Evolutionary conservation across 2,113 vertebrate genomes (phyloP).

Genomic region (Epinephelus cyanopodus): DNA sequence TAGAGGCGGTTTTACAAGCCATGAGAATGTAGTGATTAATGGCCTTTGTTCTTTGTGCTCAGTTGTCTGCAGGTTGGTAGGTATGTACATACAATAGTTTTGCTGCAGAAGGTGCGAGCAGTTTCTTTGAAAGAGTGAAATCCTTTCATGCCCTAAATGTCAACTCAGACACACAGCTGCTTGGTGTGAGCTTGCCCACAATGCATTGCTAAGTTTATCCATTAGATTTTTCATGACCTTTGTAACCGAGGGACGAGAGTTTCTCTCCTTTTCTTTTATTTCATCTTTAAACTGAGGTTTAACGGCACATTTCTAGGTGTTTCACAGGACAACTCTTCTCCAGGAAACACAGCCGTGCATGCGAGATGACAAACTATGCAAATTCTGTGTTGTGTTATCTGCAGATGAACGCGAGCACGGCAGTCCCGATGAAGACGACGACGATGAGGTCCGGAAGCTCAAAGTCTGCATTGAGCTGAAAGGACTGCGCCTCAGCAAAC

Average conservation of each 20-base stretch:
- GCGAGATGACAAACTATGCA: not conserved
- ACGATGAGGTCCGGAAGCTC: conserved; percentile 96
- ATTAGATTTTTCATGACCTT: not conserved
- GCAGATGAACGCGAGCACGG: conserved; percentile 65
- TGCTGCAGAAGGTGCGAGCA: not conserved
- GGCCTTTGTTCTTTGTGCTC: conserved; percentile 51
- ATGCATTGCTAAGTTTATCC: not conserved
- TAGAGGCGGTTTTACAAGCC: conserved; percentile 49
- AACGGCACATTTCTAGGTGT: too few relatives aligned
- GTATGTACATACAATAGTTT: conserved; percentile 10
- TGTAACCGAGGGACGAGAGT: not conserved
- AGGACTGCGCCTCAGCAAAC: conserved; percentile 97
- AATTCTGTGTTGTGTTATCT: conserved; percentile 1
- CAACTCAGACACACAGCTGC: not conserved
- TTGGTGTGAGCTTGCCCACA: not conserved
- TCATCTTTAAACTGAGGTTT: not conserved
- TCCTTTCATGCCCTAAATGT: conserved; percentile 13
- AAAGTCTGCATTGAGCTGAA: conserved; percentile 99
- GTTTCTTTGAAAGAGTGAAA: not conserved
- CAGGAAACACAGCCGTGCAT: too few relatives aligned
- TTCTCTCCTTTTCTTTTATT: conserved; percentile 1
- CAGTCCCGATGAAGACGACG: conserved; percentile 60
- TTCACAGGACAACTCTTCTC: too few relatives aligned
- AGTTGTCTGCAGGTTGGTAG: conserved; percentile 14
- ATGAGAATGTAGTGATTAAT: conserved; percentile 58